Conservation (phyloP, 2,113 vertebrate species). For the Cyanoramphus novaezelandiae region DNA sequence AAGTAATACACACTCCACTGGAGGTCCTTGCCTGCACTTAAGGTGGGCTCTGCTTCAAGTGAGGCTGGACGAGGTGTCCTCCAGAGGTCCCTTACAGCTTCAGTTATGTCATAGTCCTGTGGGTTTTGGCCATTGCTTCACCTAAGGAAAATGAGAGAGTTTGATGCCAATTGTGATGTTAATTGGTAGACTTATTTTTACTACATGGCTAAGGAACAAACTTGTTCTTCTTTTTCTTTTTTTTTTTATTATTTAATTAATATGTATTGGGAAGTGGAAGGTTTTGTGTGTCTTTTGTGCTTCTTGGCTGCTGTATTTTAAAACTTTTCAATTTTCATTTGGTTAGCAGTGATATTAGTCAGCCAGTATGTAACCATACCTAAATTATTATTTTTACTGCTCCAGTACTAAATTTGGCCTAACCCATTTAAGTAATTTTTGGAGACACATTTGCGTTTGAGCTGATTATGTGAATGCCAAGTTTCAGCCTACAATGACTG, state of each 20-base stretch:
- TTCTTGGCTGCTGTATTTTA: background rate
- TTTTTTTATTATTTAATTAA: background rate
- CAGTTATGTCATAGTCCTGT: background rate
- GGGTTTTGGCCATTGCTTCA: background rate
- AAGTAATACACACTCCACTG: background rate
- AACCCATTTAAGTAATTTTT: constrained; percentile 52
- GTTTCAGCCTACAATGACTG: constrained; percentile 32
- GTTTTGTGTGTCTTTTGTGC: background rate
- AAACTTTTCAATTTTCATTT: background rate
- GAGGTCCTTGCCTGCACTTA: background rate
- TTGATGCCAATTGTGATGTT: background rate
- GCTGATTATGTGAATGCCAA: constrained; percentile 33
- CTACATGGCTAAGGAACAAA: background rate
- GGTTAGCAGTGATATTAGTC: background rate
- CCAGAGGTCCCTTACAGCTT: background rate
- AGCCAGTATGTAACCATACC: background rate
- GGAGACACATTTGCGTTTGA: constrained; percentile 24
- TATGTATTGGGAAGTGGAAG: background rate
- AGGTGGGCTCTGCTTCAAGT: background rate
- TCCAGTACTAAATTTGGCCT: constrained; percentile 27
- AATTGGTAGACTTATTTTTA: background rate
- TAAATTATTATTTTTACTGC: constrained; percentile 44
- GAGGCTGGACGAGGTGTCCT: background rate
- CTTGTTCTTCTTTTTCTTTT: background rate
- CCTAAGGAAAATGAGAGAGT: background rate